Percentiles rank a stretch among this genome's conserved stretches.
Evolutionary conservation across 2,888 invertebrate species (phyloP).

Genomic region (Andrena flavipes): DNA sequence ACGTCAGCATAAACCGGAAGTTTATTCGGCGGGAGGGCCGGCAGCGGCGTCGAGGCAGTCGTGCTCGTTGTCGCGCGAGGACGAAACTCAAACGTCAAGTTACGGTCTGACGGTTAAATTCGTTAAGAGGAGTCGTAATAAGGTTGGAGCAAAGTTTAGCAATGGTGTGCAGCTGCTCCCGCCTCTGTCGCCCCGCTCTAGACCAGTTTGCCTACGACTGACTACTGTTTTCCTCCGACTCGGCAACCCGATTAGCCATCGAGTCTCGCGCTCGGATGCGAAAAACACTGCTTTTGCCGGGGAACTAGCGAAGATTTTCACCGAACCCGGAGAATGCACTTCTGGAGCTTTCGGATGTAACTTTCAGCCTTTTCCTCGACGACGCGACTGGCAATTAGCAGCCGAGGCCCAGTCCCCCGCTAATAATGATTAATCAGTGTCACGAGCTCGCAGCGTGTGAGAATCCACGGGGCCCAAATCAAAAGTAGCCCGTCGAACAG

Average conservation of each 20-base stretch:
- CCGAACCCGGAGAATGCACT: no score
- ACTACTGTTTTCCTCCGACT: slow-evolving; percentile 24
- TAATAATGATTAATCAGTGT: no score
- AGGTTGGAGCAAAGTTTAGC: slow-evolving; percentile 79
- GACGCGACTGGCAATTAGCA: no score
- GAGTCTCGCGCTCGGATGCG: slow-evolving; percentile 29
- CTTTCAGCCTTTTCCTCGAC: no score
- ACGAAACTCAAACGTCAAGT: slow-evolving; percentile 80
- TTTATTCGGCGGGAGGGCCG: slow-evolving; percentile 51
- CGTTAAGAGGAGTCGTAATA: slow-evolving; percentile 81
- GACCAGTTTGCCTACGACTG: slow-evolving; percentile 39
- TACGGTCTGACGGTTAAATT: slow-evolving; percentile 80
- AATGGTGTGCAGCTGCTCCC: slow-evolving; percentile 67
- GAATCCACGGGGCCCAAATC: background rate
- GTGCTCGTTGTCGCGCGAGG: slow-evolving; percentile 51
- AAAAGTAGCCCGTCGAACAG: background rate
- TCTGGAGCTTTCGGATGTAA: no score
- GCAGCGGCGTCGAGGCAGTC: slow-evolving; percentile 16
- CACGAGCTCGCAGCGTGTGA: no score
- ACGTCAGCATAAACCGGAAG: slow-evolving; percentile 39
- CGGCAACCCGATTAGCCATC: slow-evolving; percentile 38
- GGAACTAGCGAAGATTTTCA: background rate
- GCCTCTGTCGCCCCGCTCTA: slow-evolving; percentile 40
- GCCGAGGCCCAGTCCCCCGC: no score
- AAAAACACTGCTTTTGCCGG: slow-evolving; percentile 23